A percentile compares a stretch with the other conserved stretches of the same genome.
phyloP scores from a whole-genome alignment of 2,888 invertebrate species.

The Teinopalpus imperialis region DNA sequence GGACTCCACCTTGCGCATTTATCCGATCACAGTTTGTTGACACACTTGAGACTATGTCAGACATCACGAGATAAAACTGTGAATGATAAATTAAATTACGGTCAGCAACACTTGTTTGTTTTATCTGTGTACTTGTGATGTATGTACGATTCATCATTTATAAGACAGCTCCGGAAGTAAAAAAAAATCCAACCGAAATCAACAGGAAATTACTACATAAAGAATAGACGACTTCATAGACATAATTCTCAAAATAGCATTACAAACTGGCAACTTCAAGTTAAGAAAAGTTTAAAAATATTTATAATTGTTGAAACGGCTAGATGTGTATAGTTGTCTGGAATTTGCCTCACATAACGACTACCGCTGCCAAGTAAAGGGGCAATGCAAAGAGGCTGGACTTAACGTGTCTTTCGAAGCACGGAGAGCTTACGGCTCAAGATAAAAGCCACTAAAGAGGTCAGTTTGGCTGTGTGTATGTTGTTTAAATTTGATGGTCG shows the following conservation, averaged over 20 bases:
- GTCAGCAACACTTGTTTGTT: slow-evolving; percentile 14
- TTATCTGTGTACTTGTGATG: slow-evolving; percentile 5
- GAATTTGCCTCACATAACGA: slow-evolving; percentile 15
- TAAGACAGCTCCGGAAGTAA: no score
- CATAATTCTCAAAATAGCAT: no score
- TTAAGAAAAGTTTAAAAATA: no score
- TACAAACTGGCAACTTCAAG: no score
- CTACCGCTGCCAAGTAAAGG: slow-evolving; percentile 15
- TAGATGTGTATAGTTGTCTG: background rate
- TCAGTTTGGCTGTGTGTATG: slow-evolving; percentile 13
- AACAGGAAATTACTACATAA: no score
- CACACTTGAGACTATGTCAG: slow-evolving; percentile 20
- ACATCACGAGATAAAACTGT: slow-evolving; percentile 22
- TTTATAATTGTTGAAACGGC: no score
- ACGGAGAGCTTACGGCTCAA: slow-evolving; percentile 10
- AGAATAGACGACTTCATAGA: no score
- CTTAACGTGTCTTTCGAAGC: slow-evolving; percentile 21
- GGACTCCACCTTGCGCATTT: slow-evolving; percentile 6
- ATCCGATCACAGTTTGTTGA: slow-evolving; percentile 15
- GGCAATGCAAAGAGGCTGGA: slow-evolving; percentile 12
- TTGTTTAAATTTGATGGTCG: slow-evolving; percentile 19
- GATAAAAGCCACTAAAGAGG: slow-evolving; percentile 24
- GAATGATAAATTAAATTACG: slow-evolving; percentile 22
- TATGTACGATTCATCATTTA: background rate
- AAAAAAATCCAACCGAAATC: no score